These are phyloP conservation scores for Rissa tridactyla DNA, from an alignment of 2,113 vertebrate species.

Conservation along the genomic window DNA sequence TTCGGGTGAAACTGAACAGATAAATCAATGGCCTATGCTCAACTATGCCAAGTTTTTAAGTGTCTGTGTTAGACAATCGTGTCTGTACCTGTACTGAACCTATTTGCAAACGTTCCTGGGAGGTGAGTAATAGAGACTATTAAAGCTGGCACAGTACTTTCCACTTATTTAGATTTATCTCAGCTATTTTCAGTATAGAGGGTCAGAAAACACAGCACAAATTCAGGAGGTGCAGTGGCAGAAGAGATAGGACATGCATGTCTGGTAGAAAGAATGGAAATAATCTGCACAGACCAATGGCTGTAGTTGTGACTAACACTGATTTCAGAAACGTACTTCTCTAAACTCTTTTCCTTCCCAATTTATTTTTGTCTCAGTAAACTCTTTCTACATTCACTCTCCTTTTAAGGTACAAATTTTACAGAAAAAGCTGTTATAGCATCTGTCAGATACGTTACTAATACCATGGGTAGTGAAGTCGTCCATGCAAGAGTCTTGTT, in stretches of 20 bases:
- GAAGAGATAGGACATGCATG: neutral
- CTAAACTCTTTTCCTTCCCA: neutral
- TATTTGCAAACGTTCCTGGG: neutral
- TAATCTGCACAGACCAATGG: neutral
- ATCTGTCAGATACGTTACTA: neutral
- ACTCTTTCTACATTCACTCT: neutral
- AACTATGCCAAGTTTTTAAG: neutral
- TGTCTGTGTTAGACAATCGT: neutral
- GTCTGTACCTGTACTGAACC: neutral
- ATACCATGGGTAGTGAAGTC: neutral
- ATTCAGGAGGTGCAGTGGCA: neutral
- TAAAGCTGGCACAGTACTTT: neutral
- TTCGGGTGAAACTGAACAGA: neutral
- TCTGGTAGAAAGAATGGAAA: neutral
- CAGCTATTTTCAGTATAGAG: neutral
- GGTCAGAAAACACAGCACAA: neutral
- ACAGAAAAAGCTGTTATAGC: neutral
- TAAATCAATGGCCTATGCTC: neutral
- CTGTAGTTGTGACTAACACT: neutral
- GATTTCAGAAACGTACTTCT: neutral
- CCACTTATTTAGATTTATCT: neutral
- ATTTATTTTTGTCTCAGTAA: conserved; percentile 4
- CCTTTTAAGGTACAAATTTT: neutral
- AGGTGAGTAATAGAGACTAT: neutral
- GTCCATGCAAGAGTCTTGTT: neutral